Conservation (phyloP, 2,797 vertebrate species). For the Falco berigora region DNA sequence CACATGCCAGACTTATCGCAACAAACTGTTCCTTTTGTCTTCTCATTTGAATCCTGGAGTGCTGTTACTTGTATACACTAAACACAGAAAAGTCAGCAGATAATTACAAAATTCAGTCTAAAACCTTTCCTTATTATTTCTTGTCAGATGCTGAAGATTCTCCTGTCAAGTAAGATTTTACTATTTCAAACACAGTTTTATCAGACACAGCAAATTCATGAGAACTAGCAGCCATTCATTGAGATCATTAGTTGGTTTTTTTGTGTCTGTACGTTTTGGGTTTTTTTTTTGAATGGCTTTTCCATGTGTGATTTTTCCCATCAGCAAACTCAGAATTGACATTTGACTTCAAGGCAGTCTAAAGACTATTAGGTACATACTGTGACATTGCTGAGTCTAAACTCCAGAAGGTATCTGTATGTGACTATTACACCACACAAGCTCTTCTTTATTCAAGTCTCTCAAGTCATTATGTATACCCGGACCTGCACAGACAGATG, state of each 20-base stretch:
- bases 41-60: background rate
- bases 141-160: background rate
- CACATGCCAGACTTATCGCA: background rate
- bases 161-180: background rate
- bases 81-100: background rate
- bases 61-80: background rate
- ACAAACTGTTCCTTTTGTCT: background rate
- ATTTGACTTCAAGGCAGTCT: background rate
- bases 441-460: background rate
- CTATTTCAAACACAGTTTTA: background rate
- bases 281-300: background rate
- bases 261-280: background rate
- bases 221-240: background rate
- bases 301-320: background rate
- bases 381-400: background rate
- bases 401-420: background rate
- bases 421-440: background rate
- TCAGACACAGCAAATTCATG: background rate
- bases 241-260: background rate
- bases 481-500: background rate
- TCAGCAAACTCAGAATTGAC: background rate
- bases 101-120: background rate
- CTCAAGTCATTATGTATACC: constrained; percentile 1
- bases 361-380: background rate
- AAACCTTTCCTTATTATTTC: background rate